Conservation (phyloP, 1,140 invertebrate genomes). For the Orchesella cincta region DNA sequence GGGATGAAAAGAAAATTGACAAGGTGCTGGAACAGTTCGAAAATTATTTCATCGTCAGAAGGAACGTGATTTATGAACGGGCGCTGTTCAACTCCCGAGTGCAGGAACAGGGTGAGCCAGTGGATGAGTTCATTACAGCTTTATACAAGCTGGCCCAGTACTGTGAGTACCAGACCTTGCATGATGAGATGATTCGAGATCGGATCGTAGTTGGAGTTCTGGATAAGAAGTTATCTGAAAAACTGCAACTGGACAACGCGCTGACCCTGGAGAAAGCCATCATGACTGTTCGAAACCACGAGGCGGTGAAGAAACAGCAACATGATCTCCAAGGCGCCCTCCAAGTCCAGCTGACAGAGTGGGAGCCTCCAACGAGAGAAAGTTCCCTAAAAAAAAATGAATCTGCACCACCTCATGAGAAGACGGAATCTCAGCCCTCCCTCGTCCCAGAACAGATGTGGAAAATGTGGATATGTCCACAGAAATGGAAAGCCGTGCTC, state of each 20-base stretch:
- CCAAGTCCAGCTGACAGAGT: too few species aligned
- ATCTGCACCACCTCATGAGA: too few species aligned
- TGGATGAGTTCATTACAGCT: constrained; percentile 53
- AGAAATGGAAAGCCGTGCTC: too few species aligned
- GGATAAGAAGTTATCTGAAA: constrained; percentile 50
- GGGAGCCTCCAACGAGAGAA: too few species aligned
- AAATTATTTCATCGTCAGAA: constrained; percentile 54
- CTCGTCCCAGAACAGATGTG: too few species aligned
- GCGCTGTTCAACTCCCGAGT: constrained; percentile 54
- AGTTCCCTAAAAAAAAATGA: too few species aligned
- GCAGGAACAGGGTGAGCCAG: constrained; percentile 53
- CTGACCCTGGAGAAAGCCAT: constrained; percentile 49
- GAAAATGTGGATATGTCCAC: too few species aligned
- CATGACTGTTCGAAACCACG: constrained; percentile 40
- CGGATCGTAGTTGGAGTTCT: constrained; percentile 36
- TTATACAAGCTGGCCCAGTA: constrained; percentile 23
- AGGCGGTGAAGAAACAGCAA: constrained; percentile 43
- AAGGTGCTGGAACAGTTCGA: too few species aligned
- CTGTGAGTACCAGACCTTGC: neutral
- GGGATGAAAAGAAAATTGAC: too few species aligned
- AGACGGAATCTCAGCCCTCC: too few species aligned
- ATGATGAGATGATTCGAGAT: constrained; percentile 33
- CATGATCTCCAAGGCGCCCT: neutral
- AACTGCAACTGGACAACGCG: constrained; percentile 47
- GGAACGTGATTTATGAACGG: constrained; percentile 54